Base-by-base conservation (phyloP, 1,140 invertebrate species). In the Pachyrhynchus sulphureomaculatus region DNA sequence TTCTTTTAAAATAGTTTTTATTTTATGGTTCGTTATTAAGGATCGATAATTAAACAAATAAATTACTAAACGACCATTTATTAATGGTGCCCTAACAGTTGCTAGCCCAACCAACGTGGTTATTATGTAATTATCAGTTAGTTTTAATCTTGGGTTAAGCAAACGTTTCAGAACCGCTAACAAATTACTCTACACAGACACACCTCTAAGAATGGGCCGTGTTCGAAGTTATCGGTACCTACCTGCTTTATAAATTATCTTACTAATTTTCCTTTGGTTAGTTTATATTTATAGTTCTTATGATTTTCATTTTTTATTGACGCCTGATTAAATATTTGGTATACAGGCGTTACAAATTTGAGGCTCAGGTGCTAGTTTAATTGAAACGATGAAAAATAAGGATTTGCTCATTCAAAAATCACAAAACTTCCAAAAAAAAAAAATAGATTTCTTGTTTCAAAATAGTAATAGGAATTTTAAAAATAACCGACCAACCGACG, bases 111-210 rank as follows among this genome's bases (percentile, higher is more conserved):
- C 70, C 68, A 75, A 75, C 70, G 69, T 74, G 72, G 73, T 76
- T 73, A 76, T 76, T 76, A 76, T 75, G 73, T 76, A 76, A 76
- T 76, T 76, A 76, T 76, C 75, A 76, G 75, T 76, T 76, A 73
- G 73, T 74, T 76, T 76, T 76, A 75, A 76, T 75, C 73, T 76
- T 62, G 66, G 68, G 69, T 74, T 74, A 74, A 74, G 72, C 71
- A 74, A 74, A 74, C 72, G 68, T 74, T 74, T 72, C 69, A 72
- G 67, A 68, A 70, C 64, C 52, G 63, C 65, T 70, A 72, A 74
- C 72, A 74, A 74, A 74, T 74, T 74, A 72, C 71, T 71, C 67
- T 60, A 52, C 56, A 41, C 32, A 62, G 58, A 60, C 61, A 64
- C 65, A 48, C 58, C 65, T 62, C 59, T 61, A 42, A 29, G 53